These are phyloP conservation scores for Diaprepes abbreviatus DNA, from an alignment of 2,888 invertebrate species.

Conservation along the genomic window DNA sequence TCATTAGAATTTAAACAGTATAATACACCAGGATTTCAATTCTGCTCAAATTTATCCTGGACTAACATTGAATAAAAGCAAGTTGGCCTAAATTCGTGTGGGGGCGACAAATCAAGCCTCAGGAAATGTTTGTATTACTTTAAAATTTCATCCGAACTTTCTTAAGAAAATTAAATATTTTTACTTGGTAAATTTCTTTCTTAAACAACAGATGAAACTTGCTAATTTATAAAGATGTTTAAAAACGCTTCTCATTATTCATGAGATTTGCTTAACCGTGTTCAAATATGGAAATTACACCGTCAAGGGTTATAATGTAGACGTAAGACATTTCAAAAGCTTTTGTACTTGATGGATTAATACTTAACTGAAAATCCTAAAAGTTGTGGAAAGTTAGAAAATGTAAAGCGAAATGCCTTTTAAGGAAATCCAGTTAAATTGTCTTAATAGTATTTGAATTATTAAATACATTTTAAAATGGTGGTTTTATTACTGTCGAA, in stretches of 20 bases:
- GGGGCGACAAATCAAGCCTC: too few relatives aligned
- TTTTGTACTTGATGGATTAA: slow-evolving; percentile 7
- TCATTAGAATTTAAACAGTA: too few relatives aligned
- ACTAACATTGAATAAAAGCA: too few relatives aligned
- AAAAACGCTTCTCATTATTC: slow-evolving; percentile 8
- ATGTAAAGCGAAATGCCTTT: neutral
- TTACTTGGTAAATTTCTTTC: too few relatives aligned
- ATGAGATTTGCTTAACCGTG: neutral
- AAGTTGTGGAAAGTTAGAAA: slow-evolving; percentile 2
- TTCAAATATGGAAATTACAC: slow-evolving; percentile 22
- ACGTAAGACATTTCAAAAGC: slow-evolving; percentile 19
- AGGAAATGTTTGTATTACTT: too few relatives aligned
- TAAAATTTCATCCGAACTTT: too few relatives aligned
- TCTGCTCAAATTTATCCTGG: too few relatives aligned
- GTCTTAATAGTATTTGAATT: neutral
- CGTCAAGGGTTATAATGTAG: slow-evolving; percentile 14
- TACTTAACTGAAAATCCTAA: neutral
- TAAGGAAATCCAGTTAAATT: neutral
- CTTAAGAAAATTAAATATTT: too few relatives aligned
- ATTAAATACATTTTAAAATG: too few relatives aligned
- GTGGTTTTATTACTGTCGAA: too few relatives aligned
- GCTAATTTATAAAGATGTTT: neutral
- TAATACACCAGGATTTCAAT: too few relatives aligned
- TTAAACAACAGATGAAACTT: neutral
- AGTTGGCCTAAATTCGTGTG: too few relatives aligned